Conservation (phyloP, 1,140 invertebrate species). For the Dermatophagoides farinae region DNA sequence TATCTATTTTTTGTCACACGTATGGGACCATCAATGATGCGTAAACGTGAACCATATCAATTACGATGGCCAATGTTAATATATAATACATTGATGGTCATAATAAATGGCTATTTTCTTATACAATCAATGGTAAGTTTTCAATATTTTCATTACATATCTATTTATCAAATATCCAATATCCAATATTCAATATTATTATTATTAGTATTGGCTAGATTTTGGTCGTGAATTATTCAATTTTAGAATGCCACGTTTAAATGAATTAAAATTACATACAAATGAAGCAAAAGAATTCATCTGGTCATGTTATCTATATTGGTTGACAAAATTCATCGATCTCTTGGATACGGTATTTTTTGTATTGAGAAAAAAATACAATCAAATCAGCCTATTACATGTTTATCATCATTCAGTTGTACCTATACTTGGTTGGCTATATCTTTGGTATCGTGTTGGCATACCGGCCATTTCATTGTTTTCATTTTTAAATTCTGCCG, state of each 20-base stretch:
- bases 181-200: too few species aligned
- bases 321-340: slow-evolving; percentile 29
- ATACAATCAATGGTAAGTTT: slow-evolving; percentile 21
- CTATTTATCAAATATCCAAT: too few species aligned
- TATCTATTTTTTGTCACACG: slow-evolving; percentile 19
- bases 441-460: slow-evolving; percentile 16
- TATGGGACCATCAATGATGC: slow-evolving; percentile 58
- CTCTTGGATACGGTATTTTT: slow-evolving; percentile 45
- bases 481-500: slow-evolving; percentile 53
- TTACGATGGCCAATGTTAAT: slow-evolving; percentile 52
- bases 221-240: slow-evolving; percentile 4
- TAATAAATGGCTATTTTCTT: slow-evolving; percentile 19
- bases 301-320: slow-evolving; percentile 26
- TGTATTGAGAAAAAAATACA: slow-evolving; percentile 63
- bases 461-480: slow-evolving; percentile 43
- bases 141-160: too few species aligned
- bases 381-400: slow-evolving; percentile 66
- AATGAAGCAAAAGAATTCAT: neutral
- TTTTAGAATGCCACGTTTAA: neutral
- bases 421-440: slow-evolving; percentile 22
- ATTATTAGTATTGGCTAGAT: slow-evolving; percentile 1
- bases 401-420: slow-evolving; percentile 57
- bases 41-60: slow-evolving; percentile 50
- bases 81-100: slow-evolving; percentile 59
- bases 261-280: neutral